These are phyloP conservation scores for Sporophila hypoxantha DNA, from an alignment of 2,113 vertebrate species.

Conservation along the genomic window DNA sequence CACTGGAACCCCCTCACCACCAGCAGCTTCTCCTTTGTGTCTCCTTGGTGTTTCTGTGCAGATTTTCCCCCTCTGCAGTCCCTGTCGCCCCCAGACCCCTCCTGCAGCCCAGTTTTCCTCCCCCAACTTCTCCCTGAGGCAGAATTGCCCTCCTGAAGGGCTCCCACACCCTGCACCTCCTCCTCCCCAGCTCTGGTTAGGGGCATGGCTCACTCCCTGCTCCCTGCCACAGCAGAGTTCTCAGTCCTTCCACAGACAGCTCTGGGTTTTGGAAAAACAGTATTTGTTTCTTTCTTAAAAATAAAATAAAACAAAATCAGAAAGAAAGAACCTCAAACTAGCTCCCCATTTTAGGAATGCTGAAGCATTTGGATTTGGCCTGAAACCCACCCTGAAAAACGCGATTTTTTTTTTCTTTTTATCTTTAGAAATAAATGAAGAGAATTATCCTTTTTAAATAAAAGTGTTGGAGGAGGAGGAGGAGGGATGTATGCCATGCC, in stretches of 20 bases:
- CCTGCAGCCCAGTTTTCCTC: background rate
- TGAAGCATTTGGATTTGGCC: background rate
- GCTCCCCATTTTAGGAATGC: background rate
- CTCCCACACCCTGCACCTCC: background rate
- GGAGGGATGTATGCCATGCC: background rate
- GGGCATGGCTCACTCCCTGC: background rate
- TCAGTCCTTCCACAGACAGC: background rate
- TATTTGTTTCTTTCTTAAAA: background rate
- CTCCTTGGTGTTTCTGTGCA: background rate
- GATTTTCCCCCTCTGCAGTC: rapidly evolving
- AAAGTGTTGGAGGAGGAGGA: background rate
- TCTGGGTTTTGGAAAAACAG: background rate
- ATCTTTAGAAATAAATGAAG: background rate
- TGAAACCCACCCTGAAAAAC: background rate
- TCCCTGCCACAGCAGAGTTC: background rate
- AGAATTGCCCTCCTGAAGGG: background rate
- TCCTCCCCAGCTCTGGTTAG: background rate
- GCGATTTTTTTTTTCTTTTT: background rate
- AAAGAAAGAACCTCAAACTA: background rate
- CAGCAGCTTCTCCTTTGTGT: background rate
- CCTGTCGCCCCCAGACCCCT: background rate
- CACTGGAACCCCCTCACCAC: background rate
- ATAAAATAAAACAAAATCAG: background rate
- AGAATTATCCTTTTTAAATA: background rate
- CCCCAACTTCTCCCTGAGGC: background rate